These are phyloP conservation scores for Oryzias javanicus DNA, from an alignment of 2,113 vertebrate species.

Conservation along the genomic window DNA sequence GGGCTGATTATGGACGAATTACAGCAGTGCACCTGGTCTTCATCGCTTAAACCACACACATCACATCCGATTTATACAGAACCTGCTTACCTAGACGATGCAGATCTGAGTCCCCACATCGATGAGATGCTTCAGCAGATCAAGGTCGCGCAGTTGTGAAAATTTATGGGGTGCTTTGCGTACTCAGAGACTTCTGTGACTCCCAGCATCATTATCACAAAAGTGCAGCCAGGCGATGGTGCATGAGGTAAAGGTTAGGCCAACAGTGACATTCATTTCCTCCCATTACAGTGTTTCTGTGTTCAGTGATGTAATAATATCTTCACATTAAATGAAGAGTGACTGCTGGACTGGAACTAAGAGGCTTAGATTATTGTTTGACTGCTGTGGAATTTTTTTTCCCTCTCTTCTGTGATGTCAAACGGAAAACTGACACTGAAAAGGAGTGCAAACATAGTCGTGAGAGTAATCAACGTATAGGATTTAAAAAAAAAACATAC, in stretches of 20 bases:
- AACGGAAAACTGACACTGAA: too few species aligned
- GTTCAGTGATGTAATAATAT: slow-evolving; percentile 28
- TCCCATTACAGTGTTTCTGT: slow-evolving; percentile 14
- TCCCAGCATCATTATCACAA: slow-evolving; percentile 22
- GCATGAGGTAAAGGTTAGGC: slow-evolving; percentile 15
- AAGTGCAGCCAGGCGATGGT: slow-evolving; percentile 17
- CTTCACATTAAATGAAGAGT: slow-evolving; percentile 14
- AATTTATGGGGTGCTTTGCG: slow-evolving; percentile 31
- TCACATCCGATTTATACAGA: too few species aligned
- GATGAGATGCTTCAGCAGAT: slow-evolving; percentile 26
- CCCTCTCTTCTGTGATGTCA: too few species aligned
- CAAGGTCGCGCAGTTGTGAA: slow-evolving; percentile 18
- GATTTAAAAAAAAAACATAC: too few species aligned
- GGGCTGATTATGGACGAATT: too few species aligned
- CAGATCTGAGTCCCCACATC: slow-evolving; percentile 3
- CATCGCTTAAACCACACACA: too few species aligned
- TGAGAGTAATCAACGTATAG: too few species aligned
- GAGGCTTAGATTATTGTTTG: not conserved
- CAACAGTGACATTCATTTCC: slow-evolving; percentile 12
- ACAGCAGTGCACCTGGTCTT: too few species aligned
- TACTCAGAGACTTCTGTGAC: slow-evolving; percentile 18
- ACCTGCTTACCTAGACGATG: not conserved
- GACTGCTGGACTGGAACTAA: not conserved
- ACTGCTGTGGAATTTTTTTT: too few species aligned
- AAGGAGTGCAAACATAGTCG: too few species aligned